Conservation (phyloP, 1,140 invertebrate genomes). For the Leptinotarsa defecta region DNA sequence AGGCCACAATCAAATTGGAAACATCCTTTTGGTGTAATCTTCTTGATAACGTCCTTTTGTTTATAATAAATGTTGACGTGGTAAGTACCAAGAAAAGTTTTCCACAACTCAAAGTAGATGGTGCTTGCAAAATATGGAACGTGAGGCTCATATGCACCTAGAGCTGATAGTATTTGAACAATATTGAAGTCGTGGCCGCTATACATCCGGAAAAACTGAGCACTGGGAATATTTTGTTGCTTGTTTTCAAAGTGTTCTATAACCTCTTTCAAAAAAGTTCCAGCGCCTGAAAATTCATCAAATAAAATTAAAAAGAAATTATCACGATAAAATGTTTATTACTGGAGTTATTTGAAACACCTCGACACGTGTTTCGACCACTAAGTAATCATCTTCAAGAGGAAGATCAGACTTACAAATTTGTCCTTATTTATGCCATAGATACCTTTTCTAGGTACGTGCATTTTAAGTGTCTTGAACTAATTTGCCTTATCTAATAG, state of each 20-base stretch:
- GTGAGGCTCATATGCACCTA: slow-evolving; percentile 7
- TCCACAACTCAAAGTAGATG: slow-evolving; percentile 11
- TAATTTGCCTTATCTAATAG: too few relatives aligned
- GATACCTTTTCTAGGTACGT: too few relatives aligned
- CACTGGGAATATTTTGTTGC: neutral
- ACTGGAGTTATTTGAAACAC: too few relatives aligned
- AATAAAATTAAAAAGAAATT: too few relatives aligned
- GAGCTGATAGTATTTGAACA: neutral
- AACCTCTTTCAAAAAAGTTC: neutral
- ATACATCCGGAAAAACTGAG: slow-evolving; percentile 1
- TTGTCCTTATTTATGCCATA: too few relatives aligned
- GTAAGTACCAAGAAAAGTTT: neutral
- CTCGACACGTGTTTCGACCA: too few relatives aligned
- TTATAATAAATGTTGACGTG: slow-evolving; percentile 15
- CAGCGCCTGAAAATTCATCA: neutral
- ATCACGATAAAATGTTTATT: too few relatives aligned
- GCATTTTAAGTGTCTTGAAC: too few relatives aligned
- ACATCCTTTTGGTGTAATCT: slow-evolving; percentile 15
- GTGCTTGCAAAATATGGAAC: slow-evolving; percentile 12
- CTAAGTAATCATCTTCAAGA: too few relatives aligned
- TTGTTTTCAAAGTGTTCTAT: slow-evolving; percentile 12
- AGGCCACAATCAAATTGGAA: slow-evolving; percentile 10
- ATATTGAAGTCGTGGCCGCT: slow-evolving; percentile 16
- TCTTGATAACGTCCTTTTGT: neutral
- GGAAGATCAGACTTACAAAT: too few relatives aligned